phyloP scores from a whole-genome alignment of 2,797 vertebrate species.

The Echiichthys vipera region DNA sequence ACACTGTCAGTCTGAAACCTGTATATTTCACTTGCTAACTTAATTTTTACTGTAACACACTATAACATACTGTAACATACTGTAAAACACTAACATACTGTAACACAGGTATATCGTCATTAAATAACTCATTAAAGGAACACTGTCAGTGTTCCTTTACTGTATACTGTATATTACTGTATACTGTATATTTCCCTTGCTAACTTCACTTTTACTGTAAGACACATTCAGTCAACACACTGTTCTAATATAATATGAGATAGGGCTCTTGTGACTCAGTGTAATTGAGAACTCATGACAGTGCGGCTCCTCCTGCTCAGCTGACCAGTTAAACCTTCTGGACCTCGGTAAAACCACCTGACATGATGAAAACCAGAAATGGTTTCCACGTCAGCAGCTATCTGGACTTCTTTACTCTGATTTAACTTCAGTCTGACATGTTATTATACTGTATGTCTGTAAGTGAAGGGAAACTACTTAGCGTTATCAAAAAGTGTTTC shows the following conservation, averaged over 20 bases:
- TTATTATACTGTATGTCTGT: neutral
- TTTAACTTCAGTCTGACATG: neutral
- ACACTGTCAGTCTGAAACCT: no score
- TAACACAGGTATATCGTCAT: no score
- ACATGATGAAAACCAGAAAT: neutral
- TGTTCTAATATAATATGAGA: neutral
- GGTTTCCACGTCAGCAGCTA: neutral
- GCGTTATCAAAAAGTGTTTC: neutral
- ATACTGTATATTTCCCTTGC: no score
- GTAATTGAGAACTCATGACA: constrained; percentile 56
- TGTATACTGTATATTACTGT: no score
- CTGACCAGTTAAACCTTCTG: neutral
- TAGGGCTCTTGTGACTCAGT: neutral
- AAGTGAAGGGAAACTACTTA: neutral
- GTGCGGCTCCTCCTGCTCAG: neutral
- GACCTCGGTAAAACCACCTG: neutral
- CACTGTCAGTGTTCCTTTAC: no score
- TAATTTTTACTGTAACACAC: no score
- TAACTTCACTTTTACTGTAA: no score
- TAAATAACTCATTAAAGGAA: no score
- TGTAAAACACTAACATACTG: no score
- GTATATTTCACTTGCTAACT: neutral
- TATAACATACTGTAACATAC: no score
- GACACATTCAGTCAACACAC: neutral
- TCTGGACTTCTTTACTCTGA: neutral